phyloP scores from a whole-genome alignment of 1,140 invertebrate species.

The Pogonognathellus flavescens region DNA sequence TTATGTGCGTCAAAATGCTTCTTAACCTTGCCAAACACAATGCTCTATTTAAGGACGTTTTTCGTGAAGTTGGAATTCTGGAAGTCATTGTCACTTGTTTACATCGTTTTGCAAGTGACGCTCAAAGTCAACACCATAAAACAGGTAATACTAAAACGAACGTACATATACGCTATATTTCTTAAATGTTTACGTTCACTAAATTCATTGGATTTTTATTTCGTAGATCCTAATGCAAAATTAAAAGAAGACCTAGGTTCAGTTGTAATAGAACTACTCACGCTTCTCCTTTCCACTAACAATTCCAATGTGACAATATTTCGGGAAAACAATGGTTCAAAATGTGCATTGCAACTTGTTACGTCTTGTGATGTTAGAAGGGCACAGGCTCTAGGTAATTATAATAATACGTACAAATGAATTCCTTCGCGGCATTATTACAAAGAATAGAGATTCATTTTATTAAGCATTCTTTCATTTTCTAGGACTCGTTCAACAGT shows the following conservation, averaged over 20 bases:
- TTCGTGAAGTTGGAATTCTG: conserved; percentile 95
- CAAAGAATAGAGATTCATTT: not conserved
- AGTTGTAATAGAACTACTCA: conserved; percentile 88
- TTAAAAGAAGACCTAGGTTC: conserved; percentile 83
- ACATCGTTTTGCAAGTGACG: conserved; percentile 69
- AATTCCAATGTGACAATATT: conserved; percentile 92
- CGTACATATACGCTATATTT: not conserved
- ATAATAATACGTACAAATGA: too few relatives aligned
- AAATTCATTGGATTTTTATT: not conserved
- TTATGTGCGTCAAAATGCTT: conserved; percentile 67
- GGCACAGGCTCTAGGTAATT: conserved; percentile 55
- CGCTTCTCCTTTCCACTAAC: conserved; percentile 83
- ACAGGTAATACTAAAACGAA: conserved; percentile 18
- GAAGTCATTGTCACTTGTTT: conserved; percentile 97
- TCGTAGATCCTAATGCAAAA: conserved; percentile 53
- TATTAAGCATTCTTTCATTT: not conserved
- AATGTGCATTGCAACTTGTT: conserved; percentile 60
- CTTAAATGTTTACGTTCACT: not conserved
- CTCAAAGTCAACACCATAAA: not conserved
- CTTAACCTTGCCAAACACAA: conserved; percentile 79
- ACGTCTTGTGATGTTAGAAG: conserved; percentile 52
- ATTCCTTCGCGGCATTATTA: not conserved
- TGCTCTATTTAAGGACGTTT: conserved; percentile 96
- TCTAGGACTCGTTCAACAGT: conserved; percentile 68
- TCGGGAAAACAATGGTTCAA: conserved; percentile 70